Conservation (phyloP, 2,888 invertebrate genomes). For the Magallana nippona region DNA sequence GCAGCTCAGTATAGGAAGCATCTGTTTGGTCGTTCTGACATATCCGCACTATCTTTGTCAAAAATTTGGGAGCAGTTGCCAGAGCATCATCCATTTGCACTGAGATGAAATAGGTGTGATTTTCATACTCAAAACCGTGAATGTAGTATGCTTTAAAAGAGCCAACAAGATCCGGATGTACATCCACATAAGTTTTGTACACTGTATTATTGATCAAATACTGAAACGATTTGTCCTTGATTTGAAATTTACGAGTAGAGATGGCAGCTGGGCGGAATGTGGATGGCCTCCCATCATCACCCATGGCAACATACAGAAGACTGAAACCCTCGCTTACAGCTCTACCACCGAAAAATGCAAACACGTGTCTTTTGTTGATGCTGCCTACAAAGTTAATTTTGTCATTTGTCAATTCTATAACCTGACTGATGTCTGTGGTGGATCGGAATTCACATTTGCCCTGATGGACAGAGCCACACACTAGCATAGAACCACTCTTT, state of each 20-base stretch:
- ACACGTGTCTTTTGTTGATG: constrained; percentile 33
- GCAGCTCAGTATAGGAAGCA: constrained; percentile 50
- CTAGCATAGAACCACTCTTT: constrained; percentile 36
- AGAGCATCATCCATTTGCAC: constrained; percentile 50
- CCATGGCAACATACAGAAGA: constrained; percentile 50
- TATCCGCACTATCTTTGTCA: constrained; percentile 49
- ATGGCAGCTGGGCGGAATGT: constrained; percentile 43
- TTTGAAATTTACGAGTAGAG: constrained; percentile 41
- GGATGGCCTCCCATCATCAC: constrained; percentile 32
- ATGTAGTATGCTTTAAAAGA: constrained; percentile 48
- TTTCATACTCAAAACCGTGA: constrained; percentile 47
- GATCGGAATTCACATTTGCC: constrained; percentile 43
- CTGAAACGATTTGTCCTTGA: constrained; percentile 4
- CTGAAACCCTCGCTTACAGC: background rate
- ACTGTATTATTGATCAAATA: constrained; percentile 36
- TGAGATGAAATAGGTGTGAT: constrained; percentile 46
- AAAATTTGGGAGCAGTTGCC: constrained; percentile 36
- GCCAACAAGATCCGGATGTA: constrained; percentile 15
- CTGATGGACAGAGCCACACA: constrained; percentile 48
- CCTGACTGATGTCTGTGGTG: constrained; percentile 42
- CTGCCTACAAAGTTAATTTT: constrained; percentile 42
- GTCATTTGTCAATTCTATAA: constrained; percentile 1
- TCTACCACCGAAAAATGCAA: constrained; percentile 45
- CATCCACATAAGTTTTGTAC: constrained; percentile 42
- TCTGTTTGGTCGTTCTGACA: constrained; percentile 46